Evolutionary conservation across 1,140 invertebrate genomes (phyloP).

Genomic region (Pantala flavescens): DNA sequence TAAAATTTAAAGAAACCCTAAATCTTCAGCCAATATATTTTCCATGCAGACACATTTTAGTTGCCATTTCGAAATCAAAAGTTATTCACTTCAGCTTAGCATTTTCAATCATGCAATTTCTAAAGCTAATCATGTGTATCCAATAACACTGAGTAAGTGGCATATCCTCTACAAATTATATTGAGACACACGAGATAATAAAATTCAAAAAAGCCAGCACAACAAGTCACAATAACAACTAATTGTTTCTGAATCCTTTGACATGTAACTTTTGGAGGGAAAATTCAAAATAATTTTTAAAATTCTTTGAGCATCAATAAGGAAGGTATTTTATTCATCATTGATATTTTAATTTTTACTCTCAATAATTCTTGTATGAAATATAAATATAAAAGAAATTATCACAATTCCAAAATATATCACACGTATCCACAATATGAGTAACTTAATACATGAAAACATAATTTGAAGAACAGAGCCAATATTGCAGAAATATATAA

Average conservation of each 20-base stretch:
- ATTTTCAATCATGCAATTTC: not conserved
- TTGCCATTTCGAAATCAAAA: not conserved
- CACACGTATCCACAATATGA: no score
- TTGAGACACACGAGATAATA: not conserved
- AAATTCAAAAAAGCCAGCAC: not conserved
- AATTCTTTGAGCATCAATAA: no score
- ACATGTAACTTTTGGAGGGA: not conserved
- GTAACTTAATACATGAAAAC: no score
- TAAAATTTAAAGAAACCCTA: not conserved
- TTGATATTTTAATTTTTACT: no score
- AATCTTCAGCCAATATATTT: not conserved
- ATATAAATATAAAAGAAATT: no score
- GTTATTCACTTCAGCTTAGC: not conserved
- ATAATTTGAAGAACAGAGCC: no score
- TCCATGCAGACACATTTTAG: not conserved
- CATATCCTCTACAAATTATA: not conserved
- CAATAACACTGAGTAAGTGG: not conserved
- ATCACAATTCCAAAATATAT: no score
- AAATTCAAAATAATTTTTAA: no score
- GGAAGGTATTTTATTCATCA: no score
- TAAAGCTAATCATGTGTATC: not conserved
- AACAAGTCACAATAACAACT: not conserved
- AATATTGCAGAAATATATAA: no score
- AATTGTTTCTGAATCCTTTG: not conserved
- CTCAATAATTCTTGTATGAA: no score